Evolutionary conservation across 2,113 vertebrate species (phyloP).

Genomic region (Lathamus discolor): DNA sequence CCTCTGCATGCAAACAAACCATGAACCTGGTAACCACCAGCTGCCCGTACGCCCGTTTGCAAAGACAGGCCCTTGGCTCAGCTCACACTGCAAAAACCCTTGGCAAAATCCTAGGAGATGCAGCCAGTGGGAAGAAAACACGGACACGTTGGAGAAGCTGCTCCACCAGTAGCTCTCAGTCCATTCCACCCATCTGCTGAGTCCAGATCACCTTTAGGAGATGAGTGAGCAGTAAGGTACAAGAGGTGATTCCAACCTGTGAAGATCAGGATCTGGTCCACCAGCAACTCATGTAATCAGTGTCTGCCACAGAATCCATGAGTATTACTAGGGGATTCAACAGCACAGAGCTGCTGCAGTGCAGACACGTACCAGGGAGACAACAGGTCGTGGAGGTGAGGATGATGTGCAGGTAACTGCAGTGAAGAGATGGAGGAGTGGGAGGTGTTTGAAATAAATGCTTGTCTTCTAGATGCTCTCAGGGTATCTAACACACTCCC

Average conservation of each 20-base stretch:
- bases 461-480: neutral
- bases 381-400: neutral
- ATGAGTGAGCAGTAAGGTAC: neutral
- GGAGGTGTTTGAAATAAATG: neutral
- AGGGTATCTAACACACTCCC: neutral
- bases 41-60: neutral
- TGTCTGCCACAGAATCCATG: neutral
- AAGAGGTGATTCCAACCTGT: neutral
- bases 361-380: neutral
- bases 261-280: neutral
- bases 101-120: neutral
- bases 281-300: neutral
- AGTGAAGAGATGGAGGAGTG: neutral
- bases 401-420: neutral
- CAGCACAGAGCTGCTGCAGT: neutral
- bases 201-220: neutral
- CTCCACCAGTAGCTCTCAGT: neutral
- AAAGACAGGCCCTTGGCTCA: neutral
- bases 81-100: neutral
- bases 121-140: neutral
- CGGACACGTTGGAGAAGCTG: neutral
- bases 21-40: neutral
- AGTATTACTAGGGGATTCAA: neutral
- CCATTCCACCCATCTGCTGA: neutral
- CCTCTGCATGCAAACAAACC: neutral